Evolutionary conservation across 2,113 vertebrate species (phyloP).

Genomic region (Sylvilagus bachmani): DNA sequence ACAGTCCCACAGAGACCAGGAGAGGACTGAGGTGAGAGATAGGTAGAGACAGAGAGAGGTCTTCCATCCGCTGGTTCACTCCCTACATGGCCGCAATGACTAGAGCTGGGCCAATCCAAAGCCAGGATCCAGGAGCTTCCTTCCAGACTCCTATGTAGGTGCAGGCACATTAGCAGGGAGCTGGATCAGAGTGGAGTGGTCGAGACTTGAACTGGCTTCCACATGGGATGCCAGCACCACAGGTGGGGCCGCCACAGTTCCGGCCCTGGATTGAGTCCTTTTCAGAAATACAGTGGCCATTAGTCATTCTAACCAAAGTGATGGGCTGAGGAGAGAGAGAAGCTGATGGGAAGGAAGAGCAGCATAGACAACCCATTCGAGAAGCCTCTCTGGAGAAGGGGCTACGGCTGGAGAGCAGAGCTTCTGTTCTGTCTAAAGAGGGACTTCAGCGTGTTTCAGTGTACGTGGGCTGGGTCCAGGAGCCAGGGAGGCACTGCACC

Average conservation of each 20-base stretch:
- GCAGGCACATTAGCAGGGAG: no score
- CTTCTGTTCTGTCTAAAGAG: conserved; percentile 36
- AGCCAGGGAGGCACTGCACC: not conserved
- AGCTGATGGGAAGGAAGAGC: not conserved
- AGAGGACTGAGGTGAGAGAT: not conserved
- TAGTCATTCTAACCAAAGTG: not conserved
- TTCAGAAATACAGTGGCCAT: not conserved
- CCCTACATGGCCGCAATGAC: no score
- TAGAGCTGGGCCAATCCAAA: no score
- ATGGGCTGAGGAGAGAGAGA: not conserved
- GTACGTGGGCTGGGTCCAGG: not conserved
- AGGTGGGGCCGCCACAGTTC: no score
- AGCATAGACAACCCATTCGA: not conserved
- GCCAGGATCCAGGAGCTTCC: no score
- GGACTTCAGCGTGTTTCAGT: not conserved
- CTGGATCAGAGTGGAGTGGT: no score
- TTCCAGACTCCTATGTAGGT: no score
- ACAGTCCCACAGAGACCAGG: not conserved
- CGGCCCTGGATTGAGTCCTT: not conserved
- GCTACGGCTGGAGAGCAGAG: not conserved
- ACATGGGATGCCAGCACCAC: no score
- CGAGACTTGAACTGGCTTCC: no score
- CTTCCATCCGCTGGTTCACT: no score
- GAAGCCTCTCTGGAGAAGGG: conserved; percentile 3
- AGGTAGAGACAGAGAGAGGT: no score